Percentiles rank a stretch among this genome's conserved stretches.
phyloP scores from a whole-genome alignment of 2,888 invertebrate species.

The Aleiodes leptofemur region DNA sequence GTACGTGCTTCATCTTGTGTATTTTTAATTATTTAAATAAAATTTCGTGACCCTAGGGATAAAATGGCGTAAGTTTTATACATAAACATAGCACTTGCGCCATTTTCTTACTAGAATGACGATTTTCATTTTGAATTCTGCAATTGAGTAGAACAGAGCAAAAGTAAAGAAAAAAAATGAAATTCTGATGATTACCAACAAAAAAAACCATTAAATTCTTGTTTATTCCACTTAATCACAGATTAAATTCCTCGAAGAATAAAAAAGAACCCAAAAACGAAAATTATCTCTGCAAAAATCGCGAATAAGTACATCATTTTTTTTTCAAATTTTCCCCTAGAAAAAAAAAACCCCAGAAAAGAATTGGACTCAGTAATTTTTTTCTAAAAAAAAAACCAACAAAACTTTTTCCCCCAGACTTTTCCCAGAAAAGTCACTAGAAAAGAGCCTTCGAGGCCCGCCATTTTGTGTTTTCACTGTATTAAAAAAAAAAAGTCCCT shows the following conservation, averaged over 20 bases:
- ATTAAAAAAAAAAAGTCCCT: conserved; percentile 20
- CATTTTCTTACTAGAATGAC: too few relatives aligned
- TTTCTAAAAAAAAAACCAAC: conserved; percentile 12
- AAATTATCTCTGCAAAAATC: conserved; percentile 18
- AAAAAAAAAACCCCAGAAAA: background rate
- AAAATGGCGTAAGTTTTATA: too few relatives aligned
- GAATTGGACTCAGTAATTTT: conserved; percentile 8
- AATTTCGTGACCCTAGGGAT: too few relatives aligned
- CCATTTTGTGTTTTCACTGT: background rate
- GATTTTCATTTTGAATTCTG: conserved; percentile 24
- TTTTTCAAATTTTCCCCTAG: conserved; percentile 1
- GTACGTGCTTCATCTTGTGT: conserved; percentile 40
- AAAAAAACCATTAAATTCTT: conserved; percentile 5
- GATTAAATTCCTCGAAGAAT: conserved; percentile 23
- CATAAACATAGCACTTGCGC: too few relatives aligned
- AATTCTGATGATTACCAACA: background rate
- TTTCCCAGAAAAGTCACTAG: conserved; percentile 29
- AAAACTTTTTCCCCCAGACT: conserved; percentile 10
- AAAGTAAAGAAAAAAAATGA: conserved; percentile 15
- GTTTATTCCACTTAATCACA: conserved; percentile 12
- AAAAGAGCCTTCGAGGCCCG: conserved; percentile 27
- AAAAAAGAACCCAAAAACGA: conserved; percentile 10
- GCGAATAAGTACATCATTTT: conserved; percentile 29
- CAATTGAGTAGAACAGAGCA: conserved; percentile 23
- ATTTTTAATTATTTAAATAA: conserved; percentile 22